Conservation (phyloP, 2,888 invertebrate genomes). For the Fabriciana adippe region DNA sequence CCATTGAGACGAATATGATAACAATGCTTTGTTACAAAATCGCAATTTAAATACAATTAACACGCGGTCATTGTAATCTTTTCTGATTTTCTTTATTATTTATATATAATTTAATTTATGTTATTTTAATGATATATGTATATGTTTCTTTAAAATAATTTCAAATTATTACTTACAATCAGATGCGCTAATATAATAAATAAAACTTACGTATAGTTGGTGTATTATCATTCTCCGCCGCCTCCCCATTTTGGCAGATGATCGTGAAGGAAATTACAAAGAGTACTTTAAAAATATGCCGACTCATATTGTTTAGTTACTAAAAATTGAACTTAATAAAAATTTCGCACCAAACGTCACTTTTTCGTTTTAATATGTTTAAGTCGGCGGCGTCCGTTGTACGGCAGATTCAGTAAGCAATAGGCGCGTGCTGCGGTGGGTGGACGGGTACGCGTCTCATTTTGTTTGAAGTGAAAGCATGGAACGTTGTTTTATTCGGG, state of each 20-base stretch:
- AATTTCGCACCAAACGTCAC: constrained; percentile 44
- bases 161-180: neutral
- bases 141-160: neutral
- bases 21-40: constrained; percentile 31
- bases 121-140: constrained; percentile 11
- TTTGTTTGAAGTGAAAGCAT: constrained; percentile 79
- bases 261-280: constrained; percentile 65
- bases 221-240: constrained; percentile 62
- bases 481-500: constrained; percentile 73
- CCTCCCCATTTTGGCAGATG: constrained; percentile 62
- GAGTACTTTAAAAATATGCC: constrained; percentile 58
- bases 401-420: constrained; percentile 60
- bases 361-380: constrained; percentile 45
- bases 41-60: constrained; percentile 36
- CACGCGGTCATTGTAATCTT: constrained; percentile 7
- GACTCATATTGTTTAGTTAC: constrained; percentile 59
- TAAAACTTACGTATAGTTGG: constrained; percentile 65
- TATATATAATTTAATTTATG: constrained; percentile 23
- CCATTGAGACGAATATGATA: constrained; percentile 29
- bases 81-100: neutral
- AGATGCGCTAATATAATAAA: neutral
- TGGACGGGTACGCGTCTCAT: constrained; percentile 64
- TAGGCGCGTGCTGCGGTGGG: constrained; percentile 56
- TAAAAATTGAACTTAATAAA: constrained; percentile 33
- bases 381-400: constrained; percentile 63